A percentile compares a stretch with the other conserved stretches of the same genome.
phyloP scores from a whole-genome alignment of 2,888 invertebrate genomes.

The Hypomecis punctinalis region DNA sequence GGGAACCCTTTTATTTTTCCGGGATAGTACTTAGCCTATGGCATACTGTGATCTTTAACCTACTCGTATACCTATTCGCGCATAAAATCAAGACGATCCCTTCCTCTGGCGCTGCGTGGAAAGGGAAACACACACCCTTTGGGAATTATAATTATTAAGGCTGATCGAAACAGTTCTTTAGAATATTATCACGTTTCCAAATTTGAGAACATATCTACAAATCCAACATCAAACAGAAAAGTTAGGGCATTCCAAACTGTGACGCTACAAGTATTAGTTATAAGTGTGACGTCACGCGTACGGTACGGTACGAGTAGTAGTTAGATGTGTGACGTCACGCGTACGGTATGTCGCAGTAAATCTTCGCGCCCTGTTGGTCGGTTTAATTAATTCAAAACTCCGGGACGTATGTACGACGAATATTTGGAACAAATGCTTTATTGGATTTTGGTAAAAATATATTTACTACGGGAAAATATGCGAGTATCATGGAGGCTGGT shows the following conservation, averaged over 20 bases:
- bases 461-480: no score
- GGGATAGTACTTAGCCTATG: no score
- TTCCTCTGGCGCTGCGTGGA: no score
- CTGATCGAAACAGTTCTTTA: no score
- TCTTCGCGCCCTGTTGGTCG: constrained; percentile 75
- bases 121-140: no score
- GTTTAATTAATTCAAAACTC: constrained; percentile 80
- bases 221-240: neutral
- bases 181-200: no score
- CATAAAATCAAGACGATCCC: no score
- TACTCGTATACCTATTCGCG: no score
- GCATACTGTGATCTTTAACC: no score
- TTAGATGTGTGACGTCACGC: constrained; percentile 68
- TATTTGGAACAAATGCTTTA: constrained; percentile 14
- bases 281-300: constrained; percentile 71
- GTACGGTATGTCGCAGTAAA: constrained; percentile 70
- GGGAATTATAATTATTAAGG: no score
- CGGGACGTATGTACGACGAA: constrained; percentile 10
- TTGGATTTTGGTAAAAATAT: constrained; percentile 4
- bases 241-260: constrained; percentile 4
- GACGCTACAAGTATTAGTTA: neutral
- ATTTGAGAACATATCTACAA: neutral
- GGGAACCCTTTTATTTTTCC: no score
- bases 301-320: constrained; percentile 59
- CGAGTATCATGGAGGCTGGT: no score